Evolutionary conservation across 2,888 invertebrate species (phyloP), one percentile per base, ranked within the genome.

Genomic region (Ceratothoa steindachneri): DNA sequence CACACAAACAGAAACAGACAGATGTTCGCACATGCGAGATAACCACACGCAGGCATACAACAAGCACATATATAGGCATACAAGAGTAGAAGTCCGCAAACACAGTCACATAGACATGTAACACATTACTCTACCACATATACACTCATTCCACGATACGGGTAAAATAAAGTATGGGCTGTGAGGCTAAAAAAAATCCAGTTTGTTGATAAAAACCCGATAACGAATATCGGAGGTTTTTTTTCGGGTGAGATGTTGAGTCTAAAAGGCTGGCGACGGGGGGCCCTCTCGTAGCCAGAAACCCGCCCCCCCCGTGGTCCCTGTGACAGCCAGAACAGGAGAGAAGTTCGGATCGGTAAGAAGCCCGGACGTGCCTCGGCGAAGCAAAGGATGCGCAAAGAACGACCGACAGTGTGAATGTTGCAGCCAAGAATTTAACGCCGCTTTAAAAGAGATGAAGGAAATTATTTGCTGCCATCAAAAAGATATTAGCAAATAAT

Each of bases 211-310:
- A 22, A 19, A 55, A 12, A 22, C 19, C 24, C 24, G 55, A 55
- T 55, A 55, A 55, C 55, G 24, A 12, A 55, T 19, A 55, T 55
- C 19, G 55, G 19, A 55, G 55, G 5, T 41, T 55, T 55, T 12
- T 55, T n/a, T n/a, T n/a, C n/a, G n/a, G 55, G 55, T 55, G 55
- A 55, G 55, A 55, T 55, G 55, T 55, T 55, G 55, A 55, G 55
- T 55, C 19, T 55, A 55, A 41, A 22, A 22, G 55, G 55, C 19
- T 19, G 24, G 55, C 55, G 12, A 7, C 55, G 19, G 55, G 55
- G 55, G 55, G 55, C 5, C 55, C 24, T n/a, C 5, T 55, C 24
- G 55, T 55, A 55, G 12, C 55, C 19, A 55, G 55, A 55, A 55
- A 55, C 5, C 12, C 15, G 55, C 24, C 15, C n/a, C n/a, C 55